These are phyloP conservation scores for Urocolius indicus DNA, from an alignment of 2,113 vertebrate genomes.

Conservation along the genomic window DNA sequence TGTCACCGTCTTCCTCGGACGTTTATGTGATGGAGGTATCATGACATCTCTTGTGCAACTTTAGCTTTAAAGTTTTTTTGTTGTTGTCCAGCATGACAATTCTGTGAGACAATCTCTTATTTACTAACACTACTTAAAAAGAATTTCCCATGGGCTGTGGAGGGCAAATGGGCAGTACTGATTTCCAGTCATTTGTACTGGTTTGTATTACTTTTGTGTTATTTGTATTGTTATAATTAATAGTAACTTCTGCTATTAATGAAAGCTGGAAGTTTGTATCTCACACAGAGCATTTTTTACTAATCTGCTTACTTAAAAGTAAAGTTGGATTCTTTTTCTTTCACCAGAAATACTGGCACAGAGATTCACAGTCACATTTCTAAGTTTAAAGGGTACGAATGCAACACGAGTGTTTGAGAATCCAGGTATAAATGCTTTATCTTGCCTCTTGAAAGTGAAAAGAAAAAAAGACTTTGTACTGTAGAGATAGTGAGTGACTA, in stretches of 20 bases:
- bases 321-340: neutral
- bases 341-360: conserved; percentile 81
- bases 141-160: neutral
- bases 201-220: neutral
- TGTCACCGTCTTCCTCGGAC: conserved; percentile 76
- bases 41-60: neutral
- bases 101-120: neutral
- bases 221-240: no score
- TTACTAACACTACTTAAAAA: neutral
- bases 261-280: neutral
- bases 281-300: neutral
- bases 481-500: neutral
- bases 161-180: neutral
- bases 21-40: conserved; percentile 65
- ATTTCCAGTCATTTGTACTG: neutral
- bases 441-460: neutral
- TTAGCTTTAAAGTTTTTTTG: neutral
- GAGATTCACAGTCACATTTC: conserved; percentile 86
- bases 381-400: conserved; percentile 68
- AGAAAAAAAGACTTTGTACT: accelerated
- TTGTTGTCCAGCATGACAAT: neutral
- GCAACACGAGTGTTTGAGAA: conserved; percentile 77
- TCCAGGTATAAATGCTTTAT: conserved; percentile 81
- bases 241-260: neutral
- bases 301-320: neutral